Percentiles rank a stretch among this genome's conserved stretches.
phyloP scores from a whole-genome alignment of 1,140 invertebrate species.

The Procambarus virginalis region DNA sequence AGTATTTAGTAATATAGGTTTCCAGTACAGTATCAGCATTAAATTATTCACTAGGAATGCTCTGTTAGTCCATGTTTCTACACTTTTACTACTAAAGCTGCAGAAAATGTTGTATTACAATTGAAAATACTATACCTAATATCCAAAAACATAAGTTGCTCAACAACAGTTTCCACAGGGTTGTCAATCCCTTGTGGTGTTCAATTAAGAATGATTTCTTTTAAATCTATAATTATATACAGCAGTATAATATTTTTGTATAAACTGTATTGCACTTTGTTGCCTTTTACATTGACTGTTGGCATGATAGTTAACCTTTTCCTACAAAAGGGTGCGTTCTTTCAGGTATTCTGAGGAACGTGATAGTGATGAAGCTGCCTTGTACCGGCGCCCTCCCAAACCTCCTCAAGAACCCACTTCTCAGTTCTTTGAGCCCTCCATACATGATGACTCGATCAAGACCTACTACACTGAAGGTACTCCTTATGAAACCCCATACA shows the following conservation, averaged over 20 bases:
- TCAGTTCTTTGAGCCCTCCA: constrained; percentile 52
- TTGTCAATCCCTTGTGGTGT: not conserved
- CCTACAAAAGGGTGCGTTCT: not conserved
- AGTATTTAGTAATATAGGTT: not conserved
- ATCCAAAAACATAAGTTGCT: not conserved
- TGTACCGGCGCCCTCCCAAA: constrained; percentile 64
- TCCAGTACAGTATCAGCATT: not conserved
- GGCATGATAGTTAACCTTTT: not conserved
- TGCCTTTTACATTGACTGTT: not conserved
- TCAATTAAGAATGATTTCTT: not conserved
- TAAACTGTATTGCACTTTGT: not conserved
- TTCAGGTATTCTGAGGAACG: constrained; percentile 69
- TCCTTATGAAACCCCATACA: constrained; percentile 88
- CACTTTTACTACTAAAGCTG: not conserved
- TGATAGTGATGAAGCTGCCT: constrained; percentile 67
- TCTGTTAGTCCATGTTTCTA: not conserved
- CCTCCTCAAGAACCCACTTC: constrained; percentile 45
- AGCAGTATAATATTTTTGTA: not conserved
- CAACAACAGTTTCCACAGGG: not conserved
- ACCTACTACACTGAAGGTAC: constrained; percentile 96
- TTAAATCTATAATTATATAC: not conserved
- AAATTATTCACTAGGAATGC: not conserved
- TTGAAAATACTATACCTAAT: not conserved
- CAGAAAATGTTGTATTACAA: not conserved
- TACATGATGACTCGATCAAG: constrained; percentile 86